Conservation (phyloP, 2,888 invertebrate species). For the Dasysyrphus tricinctus region DNA sequence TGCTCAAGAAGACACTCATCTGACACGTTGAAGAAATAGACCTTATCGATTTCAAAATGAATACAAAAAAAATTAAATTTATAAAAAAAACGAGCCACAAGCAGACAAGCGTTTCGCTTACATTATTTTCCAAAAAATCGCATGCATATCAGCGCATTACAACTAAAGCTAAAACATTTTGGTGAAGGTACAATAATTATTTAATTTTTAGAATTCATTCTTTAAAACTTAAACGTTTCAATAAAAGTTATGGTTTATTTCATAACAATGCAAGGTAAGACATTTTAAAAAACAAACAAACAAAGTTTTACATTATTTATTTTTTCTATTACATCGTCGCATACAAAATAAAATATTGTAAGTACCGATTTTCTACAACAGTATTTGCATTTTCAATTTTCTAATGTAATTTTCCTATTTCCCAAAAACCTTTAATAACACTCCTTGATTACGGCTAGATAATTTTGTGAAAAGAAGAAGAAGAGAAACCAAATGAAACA, state of each 20-base stretch:
- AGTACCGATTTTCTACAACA: constrained; percentile 50
- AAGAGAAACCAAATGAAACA: neutral
- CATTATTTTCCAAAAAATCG: neutral
- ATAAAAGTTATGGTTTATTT: constrained; percentile 20
- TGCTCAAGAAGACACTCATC: neutral
- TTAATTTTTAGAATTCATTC: neutral
- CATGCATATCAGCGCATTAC: neutral
- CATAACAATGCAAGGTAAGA: constrained; percentile 18
- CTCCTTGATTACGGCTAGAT: neutral
- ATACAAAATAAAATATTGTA: constrained; percentile 32
- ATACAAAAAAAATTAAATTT: too few species aligned
- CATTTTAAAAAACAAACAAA: constrained; percentile 1
- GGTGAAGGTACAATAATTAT: neutral
- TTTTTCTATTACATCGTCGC: constrained; percentile 50
- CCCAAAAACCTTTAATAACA: constrained; percentile 10
- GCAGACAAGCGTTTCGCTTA: neutral
- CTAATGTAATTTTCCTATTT: constrained; percentile 21
- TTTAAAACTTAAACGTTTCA: neutral
- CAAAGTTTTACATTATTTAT: constrained; percentile 1
- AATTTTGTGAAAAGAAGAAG: constrained; percentile 22
- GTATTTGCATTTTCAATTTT: constrained; percentile 27
- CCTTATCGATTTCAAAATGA: neutral
- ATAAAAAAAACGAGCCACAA: neutral
- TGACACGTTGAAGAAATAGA: too few species aligned
- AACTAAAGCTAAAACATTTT: constrained; percentile 1